Conservation (phyloP, 2,113 vertebrate genomes). For the Aspidoscelis tigris region DNA sequence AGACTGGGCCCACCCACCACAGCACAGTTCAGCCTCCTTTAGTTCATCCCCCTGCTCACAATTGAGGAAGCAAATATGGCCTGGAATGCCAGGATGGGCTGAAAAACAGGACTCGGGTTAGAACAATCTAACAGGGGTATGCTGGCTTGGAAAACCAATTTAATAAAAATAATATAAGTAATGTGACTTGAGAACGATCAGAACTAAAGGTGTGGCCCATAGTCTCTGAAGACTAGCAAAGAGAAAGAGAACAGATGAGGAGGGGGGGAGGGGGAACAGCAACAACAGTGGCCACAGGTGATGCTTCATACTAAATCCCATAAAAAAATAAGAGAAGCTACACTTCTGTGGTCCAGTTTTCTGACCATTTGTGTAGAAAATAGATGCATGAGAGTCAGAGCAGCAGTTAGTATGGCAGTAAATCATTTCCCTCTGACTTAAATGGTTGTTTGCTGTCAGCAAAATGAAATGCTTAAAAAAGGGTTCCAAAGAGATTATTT, state of each 20-base stretch:
- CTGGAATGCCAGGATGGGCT: too few relatives aligned
- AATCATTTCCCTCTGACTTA: constrained; percentile 29
- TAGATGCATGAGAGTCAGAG: constrained; percentile 36
- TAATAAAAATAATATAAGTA: too few relatives aligned
- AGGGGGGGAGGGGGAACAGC: too few relatives aligned
- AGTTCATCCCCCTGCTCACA: too few relatives aligned
- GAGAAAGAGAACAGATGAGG: neutral
- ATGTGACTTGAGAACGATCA: too few relatives aligned
- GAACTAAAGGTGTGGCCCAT: too few relatives aligned
- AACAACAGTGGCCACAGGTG: neutral
- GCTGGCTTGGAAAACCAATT: too few relatives aligned
- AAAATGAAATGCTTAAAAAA: constrained; percentile 30
- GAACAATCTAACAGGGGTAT: too few relatives aligned
- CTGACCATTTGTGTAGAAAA: constrained; percentile 44
- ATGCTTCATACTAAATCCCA: constrained; percentile 29
- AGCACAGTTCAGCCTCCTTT: too few relatives aligned
- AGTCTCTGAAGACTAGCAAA: neutral
- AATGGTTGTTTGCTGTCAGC: constrained; percentile 37
- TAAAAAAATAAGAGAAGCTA: constrained; percentile 7
- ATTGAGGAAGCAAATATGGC: too few relatives aligned
- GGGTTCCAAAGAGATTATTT: constrained; percentile 31
- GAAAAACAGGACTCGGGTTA: too few relatives aligned
- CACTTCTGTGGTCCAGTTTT: constrained; percentile 40
- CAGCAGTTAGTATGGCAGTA: constrained; percentile 12
- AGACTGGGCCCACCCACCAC: too few relatives aligned